Evolutionary conservation across 2,797 vertebrate species (phyloP).

Genomic region (Pachyuromys duprasi): DNA sequence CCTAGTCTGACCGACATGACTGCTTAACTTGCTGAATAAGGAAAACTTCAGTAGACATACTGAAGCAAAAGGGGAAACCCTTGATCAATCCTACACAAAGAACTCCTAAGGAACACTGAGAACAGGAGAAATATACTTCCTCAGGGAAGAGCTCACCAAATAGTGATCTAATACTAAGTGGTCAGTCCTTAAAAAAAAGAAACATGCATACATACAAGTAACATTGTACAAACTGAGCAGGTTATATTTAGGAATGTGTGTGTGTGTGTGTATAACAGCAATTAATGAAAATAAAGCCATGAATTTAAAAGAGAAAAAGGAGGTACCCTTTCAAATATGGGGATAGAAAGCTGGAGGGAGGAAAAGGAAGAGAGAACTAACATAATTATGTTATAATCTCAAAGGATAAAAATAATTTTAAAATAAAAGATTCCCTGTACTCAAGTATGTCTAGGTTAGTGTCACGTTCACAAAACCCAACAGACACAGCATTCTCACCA

Average conservation of each 20-base stretch:
- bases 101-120: background rate
- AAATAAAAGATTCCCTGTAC: background rate
- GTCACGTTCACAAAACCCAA: background rate
- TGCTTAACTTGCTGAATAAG: background rate
- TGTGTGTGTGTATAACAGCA: background rate
- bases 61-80: background rate
- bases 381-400: background rate
- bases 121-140: background rate
- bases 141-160: background rate
- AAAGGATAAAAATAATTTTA: background rate
- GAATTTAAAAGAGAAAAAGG: background rate
- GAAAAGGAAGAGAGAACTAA: background rate
- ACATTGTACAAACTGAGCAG: background rate
- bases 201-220: too few species aligned
- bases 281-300: background rate
- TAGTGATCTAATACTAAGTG: background rate
- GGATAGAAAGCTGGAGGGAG: background rate
- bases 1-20: too few species aligned
- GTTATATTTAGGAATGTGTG: background rate
- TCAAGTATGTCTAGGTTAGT: background rate
- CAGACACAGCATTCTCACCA: background rate
- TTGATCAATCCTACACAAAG: too few species aligned
- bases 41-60: background rate
- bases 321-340: background rate
- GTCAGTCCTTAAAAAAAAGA: background rate